These are phyloP conservation scores for Apostichopus japonicus DNA, from an alignment of 35 echinoderm and acorn worm species.

Conservation along the genomic window DNA sequence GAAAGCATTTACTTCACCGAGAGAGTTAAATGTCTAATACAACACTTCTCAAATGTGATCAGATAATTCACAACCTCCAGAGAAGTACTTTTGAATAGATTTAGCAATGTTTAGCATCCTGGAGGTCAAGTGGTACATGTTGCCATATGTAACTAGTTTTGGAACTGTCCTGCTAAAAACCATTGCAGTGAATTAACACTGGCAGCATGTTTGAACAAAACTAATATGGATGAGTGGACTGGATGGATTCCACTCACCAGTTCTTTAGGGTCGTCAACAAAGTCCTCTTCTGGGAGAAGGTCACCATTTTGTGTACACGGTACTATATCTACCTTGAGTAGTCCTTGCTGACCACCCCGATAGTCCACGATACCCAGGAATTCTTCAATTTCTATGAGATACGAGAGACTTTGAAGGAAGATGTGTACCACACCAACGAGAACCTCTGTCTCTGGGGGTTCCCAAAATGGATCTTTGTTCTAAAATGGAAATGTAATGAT, in stretches of 20 bases:
- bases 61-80: no score
- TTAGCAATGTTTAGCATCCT: no score
- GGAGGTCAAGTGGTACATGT: no score
- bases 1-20: no score
- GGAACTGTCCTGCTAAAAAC: no score
- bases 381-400: constrained; percentile 95
- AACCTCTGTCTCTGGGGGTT: constrained; percentile 91
- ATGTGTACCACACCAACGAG: constrained; percentile 88
- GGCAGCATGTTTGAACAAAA: neutral
- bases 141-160: no score
- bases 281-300: constrained; percentile 83
- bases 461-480: constrained; percentile 99
- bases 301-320: constrained; percentile 74
- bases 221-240: no score
- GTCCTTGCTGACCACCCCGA: constrained; percentile 81
- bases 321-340: constrained; percentile 79
- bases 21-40: no score
- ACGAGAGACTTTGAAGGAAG: constrained; percentile 87
- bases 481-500: constrained; percentile 9
- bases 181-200: no score
- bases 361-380: constrained; percentile 82
- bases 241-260: constrained; percentile 59
- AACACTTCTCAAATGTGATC: no score
- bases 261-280: constrained; percentile 95
- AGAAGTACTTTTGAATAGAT: no score